phyloP scores from a whole-genome alignment of 2,888 invertebrate genomes.

The Spodoptera littoralis region DNA sequence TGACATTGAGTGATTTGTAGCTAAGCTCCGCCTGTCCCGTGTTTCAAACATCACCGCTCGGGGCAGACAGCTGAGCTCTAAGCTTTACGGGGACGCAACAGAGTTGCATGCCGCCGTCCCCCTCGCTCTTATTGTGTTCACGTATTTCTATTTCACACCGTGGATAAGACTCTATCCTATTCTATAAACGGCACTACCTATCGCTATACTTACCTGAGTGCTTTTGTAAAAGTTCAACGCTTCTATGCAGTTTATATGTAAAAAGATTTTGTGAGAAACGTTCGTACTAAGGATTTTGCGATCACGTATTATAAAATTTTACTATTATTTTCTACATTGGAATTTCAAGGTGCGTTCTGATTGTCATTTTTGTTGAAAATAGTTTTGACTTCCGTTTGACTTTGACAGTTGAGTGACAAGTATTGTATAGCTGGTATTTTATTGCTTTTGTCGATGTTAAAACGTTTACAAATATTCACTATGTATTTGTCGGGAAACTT shows the following conservation, averaged over 20 bases:
- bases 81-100: slow-evolving; percentile 82
- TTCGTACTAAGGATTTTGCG: slow-evolving; percentile 65
- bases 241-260: slow-evolving; percentile 83
- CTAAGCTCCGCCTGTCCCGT: slow-evolving; percentile 90
- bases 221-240: slow-evolving; percentile 88
- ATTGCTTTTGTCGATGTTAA: too few species aligned
- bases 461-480: too few species aligned
- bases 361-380: slow-evolving; percentile 49
- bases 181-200: slow-evolving; percentile 85
- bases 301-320: slow-evolving; percentile 60
- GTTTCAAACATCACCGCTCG: slow-evolving; percentile 89
- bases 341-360: slow-evolving; percentile 60
- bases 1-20: slow-evolving; percentile 90
- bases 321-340: slow-evolving; percentile 56
- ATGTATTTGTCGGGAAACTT: too few species aligned
- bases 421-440: slow-evolving; percentile 2
- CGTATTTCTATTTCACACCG: slow-evolving; percentile 75
- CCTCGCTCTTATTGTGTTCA: slow-evolving; percentile 67
- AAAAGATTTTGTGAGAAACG: slow-evolving; percentile 78
- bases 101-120: slow-evolving; percentile 80
- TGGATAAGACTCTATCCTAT: slow-evolving; percentile 81
- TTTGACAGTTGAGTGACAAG: slow-evolving; percentile 20
- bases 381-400: slow-evolving; percentile 30
- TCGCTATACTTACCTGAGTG: slow-evolving; percentile 87
- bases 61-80: slow-evolving; percentile 88